Percentiles rank a stretch among this genome's conserved stretches.
Evolutionary conservation across 64 coral and sea anemone species (phyloP).

Genomic region (Porites australiensis): DNA sequence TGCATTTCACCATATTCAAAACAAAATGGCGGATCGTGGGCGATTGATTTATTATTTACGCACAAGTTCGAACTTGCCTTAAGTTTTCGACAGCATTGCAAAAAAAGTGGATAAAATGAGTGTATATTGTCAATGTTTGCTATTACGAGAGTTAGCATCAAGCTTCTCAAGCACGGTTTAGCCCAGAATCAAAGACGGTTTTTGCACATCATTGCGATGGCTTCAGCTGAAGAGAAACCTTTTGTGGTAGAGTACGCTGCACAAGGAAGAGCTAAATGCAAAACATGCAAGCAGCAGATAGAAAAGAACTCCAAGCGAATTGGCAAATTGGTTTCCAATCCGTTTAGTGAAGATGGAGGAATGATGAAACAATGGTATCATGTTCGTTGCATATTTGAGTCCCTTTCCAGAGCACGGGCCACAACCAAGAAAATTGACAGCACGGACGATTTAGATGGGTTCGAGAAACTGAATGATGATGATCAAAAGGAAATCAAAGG

Average conservation of each 20-base stretch:
- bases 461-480: slow-evolving; percentile 75
- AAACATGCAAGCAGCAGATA: slow-evolving; percentile 94
- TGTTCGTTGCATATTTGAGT: slow-evolving; percentile 90
- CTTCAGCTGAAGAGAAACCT: slow-evolving; percentile 62
- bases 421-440: slow-evolving; percentile 90
- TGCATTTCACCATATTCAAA: not conserved
- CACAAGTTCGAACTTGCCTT: not conserved
- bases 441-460: slow-evolving; percentile 87
- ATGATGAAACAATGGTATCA: slow-evolving; percentile 99
- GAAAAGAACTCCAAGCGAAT: slow-evolving; percentile 93
- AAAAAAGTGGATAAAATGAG: not conserved
- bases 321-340: slow-evolving; percentile 89
- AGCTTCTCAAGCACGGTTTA: slow-evolving; percentile 6
- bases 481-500: slow-evolving; percentile 82
- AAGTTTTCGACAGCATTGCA: not conserved
- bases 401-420: slow-evolving; percentile 79
- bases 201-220: slow-evolving; percentile 57
- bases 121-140: not conserved
- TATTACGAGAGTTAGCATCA: not conserved
- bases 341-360: slow-evolving; percentile 95
- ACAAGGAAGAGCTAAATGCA: slow-evolving; percentile 96
- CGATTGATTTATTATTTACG: not conserved
- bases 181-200: not conserved
- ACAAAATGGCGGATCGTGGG: slow-evolving; percentile 1
- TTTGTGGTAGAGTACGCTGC: slow-evolving; percentile 95